phyloP scores from a whole-genome alignment of 2,113 vertebrate genomes.

The Otocyon megalotis region DNA sequence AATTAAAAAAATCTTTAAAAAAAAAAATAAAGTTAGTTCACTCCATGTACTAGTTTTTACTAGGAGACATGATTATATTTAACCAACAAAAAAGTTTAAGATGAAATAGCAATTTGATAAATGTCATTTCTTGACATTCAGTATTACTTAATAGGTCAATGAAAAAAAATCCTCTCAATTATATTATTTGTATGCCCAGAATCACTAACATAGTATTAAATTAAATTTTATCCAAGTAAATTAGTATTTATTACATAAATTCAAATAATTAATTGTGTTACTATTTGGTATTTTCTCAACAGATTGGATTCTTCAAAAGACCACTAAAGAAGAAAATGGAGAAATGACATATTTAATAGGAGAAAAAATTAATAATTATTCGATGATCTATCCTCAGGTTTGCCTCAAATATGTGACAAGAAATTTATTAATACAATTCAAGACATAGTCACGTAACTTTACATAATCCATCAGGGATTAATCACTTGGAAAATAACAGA shows the following conservation, averaged over 20 bases:
- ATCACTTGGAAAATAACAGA: slow-evolving; percentile 68
- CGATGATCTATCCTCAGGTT: slow-evolving; percentile 86
- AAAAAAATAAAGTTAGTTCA: neutral
- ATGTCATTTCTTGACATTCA: neutral
- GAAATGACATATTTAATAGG: slow-evolving; percentile 82
- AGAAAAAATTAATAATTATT: slow-evolving; percentile 49
- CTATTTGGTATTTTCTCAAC: slow-evolving; percentile 61
- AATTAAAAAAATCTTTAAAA: too few relatives aligned
- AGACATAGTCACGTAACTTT: slow-evolving; percentile 63
- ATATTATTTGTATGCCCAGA: neutral
- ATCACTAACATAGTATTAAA: slow-evolving; percentile 16
- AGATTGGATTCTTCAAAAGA: slow-evolving; percentile 92
- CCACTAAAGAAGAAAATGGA: slow-evolving; percentile 92
- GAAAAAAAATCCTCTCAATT: neutral
- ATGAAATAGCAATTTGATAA: neutral
- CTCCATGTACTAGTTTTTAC: neutral
- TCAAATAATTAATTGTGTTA: slow-evolving; percentile 45
- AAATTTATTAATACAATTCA: slow-evolving; percentile 77
- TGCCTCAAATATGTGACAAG: slow-evolving; percentile 86
- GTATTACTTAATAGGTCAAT: neutral
- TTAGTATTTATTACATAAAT: slow-evolving; percentile 1
- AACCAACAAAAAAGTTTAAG: neutral
- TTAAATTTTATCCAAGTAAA: slow-evolving; percentile 1
- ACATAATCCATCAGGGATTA: slow-evolving; percentile 72
- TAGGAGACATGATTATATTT: neutral